These are phyloP conservation scores for Stercorarius parasiticus DNA, from an alignment of 2,113 vertebrate genomes.

Conservation along the genomic window DNA sequence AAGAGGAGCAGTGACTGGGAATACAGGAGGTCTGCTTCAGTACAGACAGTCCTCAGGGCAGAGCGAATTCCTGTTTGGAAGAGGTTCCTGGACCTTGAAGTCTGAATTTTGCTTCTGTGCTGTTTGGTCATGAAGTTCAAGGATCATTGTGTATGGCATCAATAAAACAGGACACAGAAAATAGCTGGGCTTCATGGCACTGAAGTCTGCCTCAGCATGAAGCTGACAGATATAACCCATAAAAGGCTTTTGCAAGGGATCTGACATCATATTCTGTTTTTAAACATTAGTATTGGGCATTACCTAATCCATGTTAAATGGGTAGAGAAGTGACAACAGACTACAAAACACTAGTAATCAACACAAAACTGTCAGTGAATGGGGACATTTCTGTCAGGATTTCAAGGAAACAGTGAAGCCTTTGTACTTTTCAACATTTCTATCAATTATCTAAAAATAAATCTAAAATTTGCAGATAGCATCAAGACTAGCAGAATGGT, in stretches of 20 bases:
- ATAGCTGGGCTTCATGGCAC: not conserved
- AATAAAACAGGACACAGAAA: not conserved
- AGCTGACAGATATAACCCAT: conserved; percentile 12
- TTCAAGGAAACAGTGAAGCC: not conserved
- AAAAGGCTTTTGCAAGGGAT: not conserved
- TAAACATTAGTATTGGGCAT: conserved; percentile 7
- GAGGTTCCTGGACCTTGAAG: not conserved
- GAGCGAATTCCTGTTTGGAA: fast-evolving
- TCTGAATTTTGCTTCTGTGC: not conserved
- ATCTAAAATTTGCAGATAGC: not conserved
- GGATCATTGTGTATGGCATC: not conserved
- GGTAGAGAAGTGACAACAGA: conserved; percentile 32
- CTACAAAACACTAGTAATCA: not conserved
- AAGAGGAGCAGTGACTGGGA: not conserved
- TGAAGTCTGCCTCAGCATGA: not conserved
- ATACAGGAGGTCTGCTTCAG: not conserved
- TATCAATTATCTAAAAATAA: conserved; percentile 51
- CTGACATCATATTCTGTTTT: conserved; percentile 49
- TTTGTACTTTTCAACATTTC: conserved; percentile 48
- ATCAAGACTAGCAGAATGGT: not conserved
- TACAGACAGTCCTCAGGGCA: not conserved
- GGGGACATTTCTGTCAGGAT: not conserved
- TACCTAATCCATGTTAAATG: conserved; percentile 44
- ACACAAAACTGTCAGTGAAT: conserved; percentile 38
- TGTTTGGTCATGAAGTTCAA: not conserved